Conservation (phyloP, 2,113 vertebrate genomes). For the Caranx ignobilis region DNA sequence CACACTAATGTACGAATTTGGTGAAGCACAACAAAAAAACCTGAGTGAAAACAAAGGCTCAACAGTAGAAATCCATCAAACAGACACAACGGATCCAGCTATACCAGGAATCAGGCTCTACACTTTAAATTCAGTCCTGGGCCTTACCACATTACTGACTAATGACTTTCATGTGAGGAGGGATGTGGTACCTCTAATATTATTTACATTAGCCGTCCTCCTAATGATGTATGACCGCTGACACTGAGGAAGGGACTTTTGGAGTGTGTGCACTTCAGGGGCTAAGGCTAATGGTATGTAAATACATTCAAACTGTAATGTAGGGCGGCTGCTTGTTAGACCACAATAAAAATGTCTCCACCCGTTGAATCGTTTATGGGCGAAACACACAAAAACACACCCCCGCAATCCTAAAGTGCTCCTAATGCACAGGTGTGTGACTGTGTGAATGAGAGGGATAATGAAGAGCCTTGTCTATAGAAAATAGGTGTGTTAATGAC, state of each 20-base stretch:
- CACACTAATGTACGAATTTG: neutral
- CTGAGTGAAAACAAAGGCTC: neutral
- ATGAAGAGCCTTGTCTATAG: neutral
- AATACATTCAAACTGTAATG: neutral
- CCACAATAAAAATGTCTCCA: neutral
- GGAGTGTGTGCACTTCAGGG: neutral
- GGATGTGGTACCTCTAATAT: neutral
- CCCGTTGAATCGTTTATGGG: neutral
- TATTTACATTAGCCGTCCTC: neutral
- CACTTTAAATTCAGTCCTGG: neutral
- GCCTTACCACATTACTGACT: neutral
- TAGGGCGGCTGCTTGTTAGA: neutral
- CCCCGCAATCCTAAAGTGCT: neutral
- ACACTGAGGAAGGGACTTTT: neutral
- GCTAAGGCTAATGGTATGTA: neutral
- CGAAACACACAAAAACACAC: neutral
- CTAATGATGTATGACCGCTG: neutral
- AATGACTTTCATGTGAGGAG: neutral
- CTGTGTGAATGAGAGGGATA: too few relatives aligned
- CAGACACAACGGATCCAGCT: neutral
- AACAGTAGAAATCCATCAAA: neutral
- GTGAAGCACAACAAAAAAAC: neutral
- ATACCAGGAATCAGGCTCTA: neutral
- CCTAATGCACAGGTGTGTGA: neutral
- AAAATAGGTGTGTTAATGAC: neutral